Percentiles rank a stretch among this genome's conserved stretches.
These are phyloP conservation scores for Lumbricus terrestris DNA, from an alignment of 2,888 invertebrate species.

Conservation along the genomic window DNA sequence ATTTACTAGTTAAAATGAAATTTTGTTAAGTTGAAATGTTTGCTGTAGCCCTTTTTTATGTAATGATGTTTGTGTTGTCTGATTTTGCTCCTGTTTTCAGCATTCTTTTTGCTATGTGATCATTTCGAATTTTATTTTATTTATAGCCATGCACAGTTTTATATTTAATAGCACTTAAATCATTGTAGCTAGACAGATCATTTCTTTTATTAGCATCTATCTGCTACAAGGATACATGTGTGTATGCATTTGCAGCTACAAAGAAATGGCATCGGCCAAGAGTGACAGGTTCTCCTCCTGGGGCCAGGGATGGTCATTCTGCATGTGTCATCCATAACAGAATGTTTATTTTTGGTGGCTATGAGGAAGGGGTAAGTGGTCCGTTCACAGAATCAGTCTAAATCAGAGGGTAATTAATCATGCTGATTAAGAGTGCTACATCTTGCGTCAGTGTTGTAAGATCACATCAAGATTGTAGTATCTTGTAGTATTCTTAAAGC, in stretches of 20 bases:
- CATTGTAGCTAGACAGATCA: too few species aligned
- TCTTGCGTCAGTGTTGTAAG: neutral
- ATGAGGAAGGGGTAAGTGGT: conserved; percentile 70
- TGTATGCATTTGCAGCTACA: conserved; percentile 23
- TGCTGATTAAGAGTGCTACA: neutral
- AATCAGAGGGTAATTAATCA: too few species aligned
- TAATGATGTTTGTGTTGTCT: too few species aligned
- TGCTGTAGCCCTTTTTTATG: too few species aligned
- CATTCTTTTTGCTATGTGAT: too few species aligned
- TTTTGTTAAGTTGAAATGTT: too few species aligned
- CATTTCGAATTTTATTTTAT: too few species aligned
- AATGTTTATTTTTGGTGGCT: conserved; percentile 90
- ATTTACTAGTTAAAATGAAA: too few species aligned
- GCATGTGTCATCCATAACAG: conserved; percentile 76
- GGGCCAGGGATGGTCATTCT: conserved; percentile 86
- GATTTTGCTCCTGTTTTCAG: too few species aligned
- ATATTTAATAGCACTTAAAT: neutral
- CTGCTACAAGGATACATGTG: too few species aligned
- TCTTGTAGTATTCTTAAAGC: neutral
- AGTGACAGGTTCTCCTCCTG: conserved; percentile 70
- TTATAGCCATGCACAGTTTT: neutral
- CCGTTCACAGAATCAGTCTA: neutral
- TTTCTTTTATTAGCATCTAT: neutral
- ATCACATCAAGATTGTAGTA: too few species aligned
- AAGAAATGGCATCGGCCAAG: conserved; percentile 54